Evolutionary conservation across 2,113 vertebrate species (phyloP).

Genomic region (Tichodroma muraria): DNA sequence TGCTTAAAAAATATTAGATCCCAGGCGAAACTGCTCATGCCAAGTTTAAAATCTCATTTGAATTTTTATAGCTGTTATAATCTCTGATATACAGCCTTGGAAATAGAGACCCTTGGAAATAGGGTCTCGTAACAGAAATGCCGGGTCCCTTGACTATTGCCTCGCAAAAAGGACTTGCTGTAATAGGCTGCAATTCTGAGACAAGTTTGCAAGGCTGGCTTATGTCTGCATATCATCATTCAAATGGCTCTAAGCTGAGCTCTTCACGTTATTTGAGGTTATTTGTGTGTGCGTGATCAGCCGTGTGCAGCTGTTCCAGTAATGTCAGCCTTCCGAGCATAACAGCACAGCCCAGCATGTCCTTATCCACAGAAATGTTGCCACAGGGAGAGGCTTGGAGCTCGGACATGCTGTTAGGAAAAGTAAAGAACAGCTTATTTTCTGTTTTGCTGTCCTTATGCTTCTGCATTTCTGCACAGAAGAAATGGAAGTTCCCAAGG

Average conservation of each 20-base stretch:
- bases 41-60: conserved; percentile 30
- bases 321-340: background rate
- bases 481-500: background rate
- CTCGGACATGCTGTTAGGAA: background rate
- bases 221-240: background rate
- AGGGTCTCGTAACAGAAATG: background rate
- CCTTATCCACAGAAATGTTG: background rate
- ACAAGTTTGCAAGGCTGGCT: background rate
- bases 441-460: background rate
- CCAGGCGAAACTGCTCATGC: background rate
- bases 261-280: background rate
- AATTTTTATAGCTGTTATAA: conserved; percentile 46
- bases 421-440: background rate
- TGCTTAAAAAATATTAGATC: conserved; percentile 10
- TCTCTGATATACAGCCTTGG: background rate
- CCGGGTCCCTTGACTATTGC: background rate
- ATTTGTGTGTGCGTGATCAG: background rate
- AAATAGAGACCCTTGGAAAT: background rate
- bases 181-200: background rate
- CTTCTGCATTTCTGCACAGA: background rate
- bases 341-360: background rate
- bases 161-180: background rate
- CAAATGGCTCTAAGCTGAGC: background rate
- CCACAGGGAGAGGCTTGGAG: background rate
- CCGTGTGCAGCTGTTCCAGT: background rate